phyloP scores from a whole-genome alignment of 2,888 invertebrate genomes.

The Patella depressa region DNA sequence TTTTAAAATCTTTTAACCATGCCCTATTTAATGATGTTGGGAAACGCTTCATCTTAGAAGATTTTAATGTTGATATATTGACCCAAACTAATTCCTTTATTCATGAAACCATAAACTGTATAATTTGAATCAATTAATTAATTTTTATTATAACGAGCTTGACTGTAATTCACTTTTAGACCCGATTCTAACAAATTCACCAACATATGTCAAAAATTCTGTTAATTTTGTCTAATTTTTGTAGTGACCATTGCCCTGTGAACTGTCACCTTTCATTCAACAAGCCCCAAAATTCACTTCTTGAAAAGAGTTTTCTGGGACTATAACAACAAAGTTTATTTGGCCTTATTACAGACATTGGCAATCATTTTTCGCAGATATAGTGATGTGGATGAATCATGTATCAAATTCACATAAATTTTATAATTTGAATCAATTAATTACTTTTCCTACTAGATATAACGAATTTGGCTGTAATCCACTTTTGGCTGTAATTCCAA shows the following conservation, averaged over 20 bases:
- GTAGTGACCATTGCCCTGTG: conserved; percentile 1
- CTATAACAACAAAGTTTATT: not conserved
- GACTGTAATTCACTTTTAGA: not conserved
- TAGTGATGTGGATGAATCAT: not conserved
- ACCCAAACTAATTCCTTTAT: not conserved
- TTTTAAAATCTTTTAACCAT: not conserved
- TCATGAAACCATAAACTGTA: not conserved
- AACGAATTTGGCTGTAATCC: not conserved
- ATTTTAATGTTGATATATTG: not conserved
- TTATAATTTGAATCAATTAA: not conserved
- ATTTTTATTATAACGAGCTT: not conserved
- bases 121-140: not conserved
- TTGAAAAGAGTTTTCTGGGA: not conserved
- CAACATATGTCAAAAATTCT: not conserved
- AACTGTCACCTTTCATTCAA: not conserved
- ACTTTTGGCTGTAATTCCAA: not conserved
- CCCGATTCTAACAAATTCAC: not conserved
- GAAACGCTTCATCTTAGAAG: not conserved
- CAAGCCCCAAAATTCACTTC: not conserved
- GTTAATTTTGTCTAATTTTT: not conserved
- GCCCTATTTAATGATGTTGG: not conserved
- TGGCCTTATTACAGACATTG: not conserved
- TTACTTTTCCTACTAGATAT: not conserved
- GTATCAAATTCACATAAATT: not conserved
- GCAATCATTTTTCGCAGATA: not conserved